A percentile compares a stretch with the other conserved stretches of the same genome.
Conservation (phyloP, 2,113 vertebrate species). For the Coreoperca whiteheadi region DNA sequence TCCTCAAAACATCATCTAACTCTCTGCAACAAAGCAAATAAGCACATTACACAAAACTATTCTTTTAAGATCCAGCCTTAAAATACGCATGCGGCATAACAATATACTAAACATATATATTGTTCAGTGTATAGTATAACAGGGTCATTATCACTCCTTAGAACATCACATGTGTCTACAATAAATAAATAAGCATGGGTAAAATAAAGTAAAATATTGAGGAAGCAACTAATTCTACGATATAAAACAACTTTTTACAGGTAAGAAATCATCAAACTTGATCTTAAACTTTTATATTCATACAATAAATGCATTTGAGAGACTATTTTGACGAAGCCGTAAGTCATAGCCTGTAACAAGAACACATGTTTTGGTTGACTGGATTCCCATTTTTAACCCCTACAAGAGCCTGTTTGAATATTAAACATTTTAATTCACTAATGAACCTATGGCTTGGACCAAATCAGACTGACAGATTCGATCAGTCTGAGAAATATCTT, state of each 20-base stretch:
- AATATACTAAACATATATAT: too few relatives aligned
- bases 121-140: too few relatives aligned
- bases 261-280: background rate
- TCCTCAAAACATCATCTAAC: background rate
- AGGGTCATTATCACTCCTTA: too few relatives aligned
- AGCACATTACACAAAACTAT: background rate
- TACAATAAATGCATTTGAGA: background rate
- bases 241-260: background rate
- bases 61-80: background rate
- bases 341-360: background rate
- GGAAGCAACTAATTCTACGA: background rate
- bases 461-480: background rate
- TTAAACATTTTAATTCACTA: background rate
- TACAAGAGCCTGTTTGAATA: background rate
- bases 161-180: too few relatives aligned
- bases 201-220: background rate
- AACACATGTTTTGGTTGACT: background rate
- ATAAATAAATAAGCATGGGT: too few relatives aligned
- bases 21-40: background rate
- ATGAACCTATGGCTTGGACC: background rate
- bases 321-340: background rate
- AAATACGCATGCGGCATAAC: background rate
- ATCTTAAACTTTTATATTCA: background rate
- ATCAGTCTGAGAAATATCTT: background rate
- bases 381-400: background rate